Evolutionary conservation across 2,113 vertebrate genomes (phyloP).

Genomic region (Prunella himalayana): DNA sequence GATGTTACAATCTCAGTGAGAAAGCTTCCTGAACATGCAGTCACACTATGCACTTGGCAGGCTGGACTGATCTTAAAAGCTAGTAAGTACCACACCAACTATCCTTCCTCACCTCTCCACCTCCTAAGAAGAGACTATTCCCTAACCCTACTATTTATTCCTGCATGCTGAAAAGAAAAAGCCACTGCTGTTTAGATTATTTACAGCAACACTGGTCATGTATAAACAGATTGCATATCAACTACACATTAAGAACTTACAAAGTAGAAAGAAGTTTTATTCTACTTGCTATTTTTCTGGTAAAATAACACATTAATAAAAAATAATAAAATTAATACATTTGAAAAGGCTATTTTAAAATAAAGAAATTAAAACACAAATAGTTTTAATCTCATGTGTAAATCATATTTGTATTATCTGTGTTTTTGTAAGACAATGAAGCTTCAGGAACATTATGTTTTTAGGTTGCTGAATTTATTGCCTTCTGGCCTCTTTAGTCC

Average conservation of each 20-base stretch:
- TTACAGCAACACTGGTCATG: neutral
- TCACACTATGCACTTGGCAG: neutral
- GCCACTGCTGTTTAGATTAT: neutral
- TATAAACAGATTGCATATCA: too few relatives aligned
- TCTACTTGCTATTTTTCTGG: neutral
- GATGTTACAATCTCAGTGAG: neutral
- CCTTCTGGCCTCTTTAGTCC: neutral
- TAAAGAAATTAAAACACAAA: neutral
- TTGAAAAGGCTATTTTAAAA: neutral
- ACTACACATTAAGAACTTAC: neutral
- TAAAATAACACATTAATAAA: neutral
- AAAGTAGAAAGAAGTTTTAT: neutral
- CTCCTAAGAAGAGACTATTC: neutral
- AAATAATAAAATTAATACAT: neutral
- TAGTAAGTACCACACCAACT: neutral
- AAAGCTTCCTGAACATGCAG: neutral
- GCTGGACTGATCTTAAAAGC: neutral
- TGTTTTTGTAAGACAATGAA: neutral
- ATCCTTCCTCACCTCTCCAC: neutral
- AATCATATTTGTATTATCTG: neutral
- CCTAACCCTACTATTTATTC: neutral
- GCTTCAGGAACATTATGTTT: neutral
- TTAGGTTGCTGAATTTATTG: neutral
- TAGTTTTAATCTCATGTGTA: neutral
- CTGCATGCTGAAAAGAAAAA: neutral